phyloP scores from a whole-genome alignment of 2,113 vertebrate genomes.

The Tenebrosternarchus preto region DNA sequence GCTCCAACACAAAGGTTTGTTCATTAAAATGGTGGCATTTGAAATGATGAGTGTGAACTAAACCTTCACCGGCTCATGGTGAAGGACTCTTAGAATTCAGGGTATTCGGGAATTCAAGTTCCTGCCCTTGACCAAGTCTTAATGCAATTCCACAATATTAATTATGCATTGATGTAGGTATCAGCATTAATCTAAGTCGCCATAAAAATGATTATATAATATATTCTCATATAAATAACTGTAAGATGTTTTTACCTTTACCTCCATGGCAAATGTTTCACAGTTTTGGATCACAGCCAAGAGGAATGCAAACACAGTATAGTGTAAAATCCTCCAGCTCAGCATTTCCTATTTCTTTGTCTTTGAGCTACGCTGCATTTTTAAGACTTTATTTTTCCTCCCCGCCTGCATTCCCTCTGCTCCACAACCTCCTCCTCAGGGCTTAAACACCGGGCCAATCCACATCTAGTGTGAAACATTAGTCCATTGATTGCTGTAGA shows the following conservation, averaged over 20 bases:
- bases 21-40: background rate
- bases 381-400: constrained; percentile 30
- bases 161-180: background rate
- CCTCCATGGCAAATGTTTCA: constrained; percentile 21
- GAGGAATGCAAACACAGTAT: constrained; percentile 38
- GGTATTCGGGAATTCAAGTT: background rate
- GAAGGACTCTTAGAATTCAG: background rate
- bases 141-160: background rate
- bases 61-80: background rate
- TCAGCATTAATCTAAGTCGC: constrained; percentile 24
- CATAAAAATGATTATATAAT: constrained; percentile 4
- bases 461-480: constrained; percentile 42
- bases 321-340: constrained; percentile 34
- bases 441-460: constrained; percentile 4
- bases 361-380: constrained; percentile 49
- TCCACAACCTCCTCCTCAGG: background rate
- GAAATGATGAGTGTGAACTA: background rate
- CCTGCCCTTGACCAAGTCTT: background rate
- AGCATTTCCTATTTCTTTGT: constrained; percentile 53
- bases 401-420: constrained; percentile 14
- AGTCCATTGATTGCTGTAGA: constrained; percentile 45
- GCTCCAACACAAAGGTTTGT: background rate
- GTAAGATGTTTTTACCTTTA: constrained; percentile 12
- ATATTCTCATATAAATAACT: constrained; percentile 17
- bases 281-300: constrained; percentile 27